Percentiles rank a stretch among this genome's conserved stretches.
These are phyloP conservation scores for Caenorhabditis afra DNA, from an alignment of 2,888 invertebrate genomes.

Conservation along the genomic window DNA sequence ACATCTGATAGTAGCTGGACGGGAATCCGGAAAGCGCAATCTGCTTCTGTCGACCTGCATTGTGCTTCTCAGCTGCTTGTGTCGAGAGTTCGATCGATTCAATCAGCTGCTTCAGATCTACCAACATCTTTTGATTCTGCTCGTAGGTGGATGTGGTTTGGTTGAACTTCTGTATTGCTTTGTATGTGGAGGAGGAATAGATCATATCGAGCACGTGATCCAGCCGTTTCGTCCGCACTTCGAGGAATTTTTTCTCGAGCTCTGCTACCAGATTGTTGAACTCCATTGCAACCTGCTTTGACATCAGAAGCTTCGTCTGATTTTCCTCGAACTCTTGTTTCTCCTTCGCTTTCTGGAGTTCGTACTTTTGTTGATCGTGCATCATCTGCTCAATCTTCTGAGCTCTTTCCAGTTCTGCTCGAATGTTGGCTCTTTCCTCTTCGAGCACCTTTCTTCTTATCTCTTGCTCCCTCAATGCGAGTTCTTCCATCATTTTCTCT, in stretches of 20 bases:
- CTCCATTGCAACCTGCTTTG: conserved; percentile 37
- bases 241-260: conserved; percentile 19
- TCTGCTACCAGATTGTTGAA: conserved; percentile 29
- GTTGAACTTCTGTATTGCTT: conserved; percentile 27
- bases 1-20: neutral
- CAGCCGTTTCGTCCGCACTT: conserved; percentile 23
- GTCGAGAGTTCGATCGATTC: neutral
- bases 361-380: conserved; percentile 37
- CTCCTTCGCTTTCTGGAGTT: conserved; percentile 23
- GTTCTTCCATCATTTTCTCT: conserved; percentile 13
- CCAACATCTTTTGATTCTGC: conserved; percentile 31
- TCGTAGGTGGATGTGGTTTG: conserved; percentile 15
- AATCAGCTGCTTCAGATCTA: conserved; percentile 16
- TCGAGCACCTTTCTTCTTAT: conserved; percentile 26
- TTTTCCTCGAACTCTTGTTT: conserved; percentile 25
- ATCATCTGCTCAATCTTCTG: conserved; percentile 38
- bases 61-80: neutral
- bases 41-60: too few relatives aligned
- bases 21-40: neutral
- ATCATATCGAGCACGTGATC: conserved; percentile 29
- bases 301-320: conserved; percentile 15
- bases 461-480: conserved; percentile 25
- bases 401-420: conserved; percentile 41
- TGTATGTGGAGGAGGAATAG: conserved; percentile 30
- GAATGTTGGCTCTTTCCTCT: conserved; percentile 47